Evolutionary conservation across 2,113 vertebrate species (phyloP).

Genomic region (Apeltes quadracus): DNA sequence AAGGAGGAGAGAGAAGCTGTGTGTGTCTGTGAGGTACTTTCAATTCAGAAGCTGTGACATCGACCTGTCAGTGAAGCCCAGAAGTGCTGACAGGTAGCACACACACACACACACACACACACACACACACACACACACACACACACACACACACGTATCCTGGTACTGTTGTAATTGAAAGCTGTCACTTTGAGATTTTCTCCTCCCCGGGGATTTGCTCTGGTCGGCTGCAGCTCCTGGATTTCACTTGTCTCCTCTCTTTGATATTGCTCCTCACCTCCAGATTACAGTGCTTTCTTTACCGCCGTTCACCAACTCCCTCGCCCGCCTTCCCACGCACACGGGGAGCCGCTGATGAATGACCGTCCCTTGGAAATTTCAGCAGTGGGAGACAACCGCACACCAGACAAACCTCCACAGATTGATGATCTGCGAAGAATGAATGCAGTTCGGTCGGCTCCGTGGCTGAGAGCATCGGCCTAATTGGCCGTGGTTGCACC

Average conservation of each 20-base stretch:
- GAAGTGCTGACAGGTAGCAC: conserved; percentile 52
- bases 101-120: conserved; percentile 4
- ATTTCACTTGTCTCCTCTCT: conserved; percentile 57
- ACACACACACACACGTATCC: conserved; percentile 3
- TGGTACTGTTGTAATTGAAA: conserved; percentile 66
- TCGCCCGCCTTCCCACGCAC: not conserved
- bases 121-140: conserved; percentile 4
- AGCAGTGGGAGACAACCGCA: conserved; percentile 21
- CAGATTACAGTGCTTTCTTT: conserved; percentile 40
- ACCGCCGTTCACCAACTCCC: conserved; percentile 7
- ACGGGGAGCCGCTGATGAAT: conserved; percentile 20
- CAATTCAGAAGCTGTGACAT: conserved; percentile 59
- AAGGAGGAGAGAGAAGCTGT: conserved; percentile 12
- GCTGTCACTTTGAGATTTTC: conserved; percentile 63
- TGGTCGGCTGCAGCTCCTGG: conserved; percentile 46
- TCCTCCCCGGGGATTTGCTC: conserved; percentile 62
- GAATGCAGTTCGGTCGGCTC: conserved; percentile 8
- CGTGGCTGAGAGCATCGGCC: conserved; percentile 15
- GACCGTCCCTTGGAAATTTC: conserved; percentile 3
- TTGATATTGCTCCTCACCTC: conserved; percentile 57
- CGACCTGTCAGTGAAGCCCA: conserved; percentile 53
- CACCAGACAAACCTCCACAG: not conserved
- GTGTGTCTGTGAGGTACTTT: conserved; percentile 36
- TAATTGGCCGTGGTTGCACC: conserved; percentile 29
- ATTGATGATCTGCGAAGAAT: conserved; percentile 26